Base-by-base conservation (phyloP, 2,113 vertebrate genomes). In the Callipepla squamata region DNA sequence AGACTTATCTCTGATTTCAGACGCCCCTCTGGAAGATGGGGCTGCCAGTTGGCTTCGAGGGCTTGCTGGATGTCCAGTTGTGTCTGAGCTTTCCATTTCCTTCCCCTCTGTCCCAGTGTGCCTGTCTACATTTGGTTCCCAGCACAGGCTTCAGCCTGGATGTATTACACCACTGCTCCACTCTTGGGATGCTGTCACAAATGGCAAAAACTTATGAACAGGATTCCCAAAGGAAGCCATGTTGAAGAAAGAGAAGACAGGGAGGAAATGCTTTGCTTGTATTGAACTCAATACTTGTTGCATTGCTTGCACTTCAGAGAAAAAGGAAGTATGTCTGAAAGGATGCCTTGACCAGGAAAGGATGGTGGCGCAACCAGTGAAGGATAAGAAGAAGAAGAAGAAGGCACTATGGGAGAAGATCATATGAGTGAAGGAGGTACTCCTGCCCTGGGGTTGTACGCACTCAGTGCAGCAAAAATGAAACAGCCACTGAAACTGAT, bases 381-480 rank as follows among this genome's bases (percentile, higher is more conserved):
- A 92, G 82, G 61, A 79, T 89, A 82, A 91, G 95, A 96, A 96
- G 93, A 83, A 96, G 94, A 96, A 96, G 94, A 96, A 96, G 92
- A 80, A 85, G 82, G 53, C 40, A 48, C 76, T 92, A 73, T 75
- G 87, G 73, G 77, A 95, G 78, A 93, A 79, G 75, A 85, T 48
- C 45, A 95, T 85, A 51, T 91, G 30, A 23, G 48, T 72, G 62
- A 80, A 86, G 81, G 72, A 87, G 40, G 62, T 93, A 61, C 73
- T 88, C 76, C 80, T 67, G 28, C 0, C 2, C 72, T 51, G 70
- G 38, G 19, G 59, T 50, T 87, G 55, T 57, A 72, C 65, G 38
- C 55, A 68, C 21, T 16, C n/a, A 68, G 34, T 89, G 47, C 61
- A 42, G 79, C 1, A 9, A 76, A 32, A 36, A 61, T 26, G 44